These are phyloP conservation scores for Macquaria australasica DNA, from an alignment of 2,113 vertebrate species.

Conservation along the genomic window DNA sequence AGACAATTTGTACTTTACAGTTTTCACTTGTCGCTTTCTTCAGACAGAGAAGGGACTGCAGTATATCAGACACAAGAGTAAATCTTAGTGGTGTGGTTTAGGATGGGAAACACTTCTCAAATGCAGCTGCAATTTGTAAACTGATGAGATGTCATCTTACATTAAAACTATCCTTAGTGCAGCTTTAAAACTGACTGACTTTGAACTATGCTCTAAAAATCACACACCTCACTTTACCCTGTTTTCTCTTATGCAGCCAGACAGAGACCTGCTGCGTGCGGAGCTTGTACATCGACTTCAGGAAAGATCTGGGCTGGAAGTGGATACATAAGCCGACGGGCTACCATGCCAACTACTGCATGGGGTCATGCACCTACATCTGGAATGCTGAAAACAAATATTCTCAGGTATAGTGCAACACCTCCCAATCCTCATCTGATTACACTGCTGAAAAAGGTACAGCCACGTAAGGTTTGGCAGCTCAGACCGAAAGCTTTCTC, in stretches of 20 bases:
- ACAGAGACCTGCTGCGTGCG: conserved; percentile 88
- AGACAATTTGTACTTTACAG: not conserved
- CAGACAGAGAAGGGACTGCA: not conserved
- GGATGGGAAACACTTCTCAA: not conserved
- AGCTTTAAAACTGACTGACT: not conserved
- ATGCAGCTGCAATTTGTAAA: not conserved
- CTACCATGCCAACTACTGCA: conserved; percentile 93
- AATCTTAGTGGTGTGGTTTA: not conserved
- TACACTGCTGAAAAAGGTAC: not conserved
- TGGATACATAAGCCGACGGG: conserved; percentile 93
- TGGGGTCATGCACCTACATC: conserved; percentile 93
- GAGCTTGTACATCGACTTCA: conserved; percentile 92
- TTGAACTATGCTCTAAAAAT: not conserved
- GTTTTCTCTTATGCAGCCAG: conserved; percentile 75
- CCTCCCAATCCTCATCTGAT: not conserved
- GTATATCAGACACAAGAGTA: not conserved
- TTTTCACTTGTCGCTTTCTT: not conserved
- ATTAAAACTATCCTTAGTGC: not conserved
- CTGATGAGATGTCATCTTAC: not conserved
- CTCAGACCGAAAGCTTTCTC: not conserved
- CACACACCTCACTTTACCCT: not conserved
- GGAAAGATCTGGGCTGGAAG: conserved; percentile 93
- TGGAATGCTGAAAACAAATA: conserved; percentile 94
- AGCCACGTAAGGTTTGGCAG: not conserved
- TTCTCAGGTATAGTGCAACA: conserved; percentile 85